Evolutionary conservation across 2,888 invertebrate species (phyloP), one percentile per base, ranked within the genome.

Genomic region (Cynaeus angustus): DNA sequence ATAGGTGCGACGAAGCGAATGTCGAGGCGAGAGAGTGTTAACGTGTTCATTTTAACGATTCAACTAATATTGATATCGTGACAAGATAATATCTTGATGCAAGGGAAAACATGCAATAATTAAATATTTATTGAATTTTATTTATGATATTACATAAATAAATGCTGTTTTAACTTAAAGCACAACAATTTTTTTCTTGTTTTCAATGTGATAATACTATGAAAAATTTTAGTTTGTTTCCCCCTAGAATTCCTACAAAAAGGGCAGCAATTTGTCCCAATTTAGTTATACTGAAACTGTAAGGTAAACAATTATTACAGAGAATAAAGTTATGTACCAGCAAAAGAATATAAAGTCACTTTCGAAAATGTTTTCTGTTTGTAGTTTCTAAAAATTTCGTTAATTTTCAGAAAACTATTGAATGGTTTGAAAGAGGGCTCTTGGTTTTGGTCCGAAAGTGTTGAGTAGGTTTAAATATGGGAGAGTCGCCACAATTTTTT

Each of bases 91-190:
- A 33, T 30, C 4, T 61, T 52, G 9, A 33, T 43, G 48, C 53
- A 45, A 13, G 37, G n/a, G n/a, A n/a, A n/a, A n/a, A n/a, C 46
- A 8, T 61, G 28, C 0, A 58, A 10, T 38, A 46, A 9, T 43
- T 41, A 26, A 66, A 21, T 3, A 71, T n/a, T 12, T 69, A 61
- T 13, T 37, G n/a, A n/a, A n/a, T n/a, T n/a, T 66, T 12, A 59
- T 59, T 28, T 53, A 37, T 12, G 7, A 12, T n/a, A 66, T 66
- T 28, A 59, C 52, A 7, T 38, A 30, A 5, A 59, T 41, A 12
- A 70, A 66, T 53, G 43, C 33, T 59, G 61, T 16, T 70, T 62
- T 16, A 41, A 38, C 37, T 62, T 62, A 28, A 55, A 70, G 41
- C 70, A 70, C 30, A 67, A 41, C 38, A 37, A 8, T 1, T 10